Base-by-base conservation (phyloP, 2,888 invertebrate species). In the Galerucella nymphaeae region DNA sequence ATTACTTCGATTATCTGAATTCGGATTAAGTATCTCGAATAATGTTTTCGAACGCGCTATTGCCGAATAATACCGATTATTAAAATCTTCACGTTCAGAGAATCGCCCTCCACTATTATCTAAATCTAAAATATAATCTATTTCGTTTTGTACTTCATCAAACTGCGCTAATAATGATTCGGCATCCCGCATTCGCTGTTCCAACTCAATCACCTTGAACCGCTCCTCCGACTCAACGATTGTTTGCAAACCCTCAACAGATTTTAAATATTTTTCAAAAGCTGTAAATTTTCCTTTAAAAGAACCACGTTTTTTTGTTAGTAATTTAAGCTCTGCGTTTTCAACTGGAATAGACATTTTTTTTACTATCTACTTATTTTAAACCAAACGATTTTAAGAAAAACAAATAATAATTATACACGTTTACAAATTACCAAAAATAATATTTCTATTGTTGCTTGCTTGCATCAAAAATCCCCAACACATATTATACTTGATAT, bases 201-300 rank as follows among this genome's bases (percentile, higher is more conserved):
- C n/a, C n/a, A n/a, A n/a, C n/a, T n/a, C n/a, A n/a, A n/a, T n/a
- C n/a, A n/a, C n/a, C n/a, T n/a, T n/a, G n/a, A n/a, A n/a, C n/a
- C n/a, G 50, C 16, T 50, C 50, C 50, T 16, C 50, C 14, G 4
- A 5, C 50, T 50, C 50, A n/a, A 50, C 50, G 50, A 50, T 50
- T 50, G 50, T 50, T 50, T 50, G 50, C 50, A 50, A 50, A 50
- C 50, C 16, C 9, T n/a, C 50, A 50, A 50, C 50, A 50, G 50
- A 50, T 50, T 50, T 50, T 50, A 50, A 50, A 50, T 50, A 50
- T 50, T 50, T 50, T 50, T 50, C 50, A 50, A 50, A 50, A 8
- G 50, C n/a, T 16, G 50, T 50, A 16, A 50, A 50, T 50, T 50
- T 50, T 50, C 16, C 50, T 50, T 48, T 50, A 16, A 50, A 16